Conservation (phyloP, 2,797 vertebrate species). For the Remorina albescens region DNA sequence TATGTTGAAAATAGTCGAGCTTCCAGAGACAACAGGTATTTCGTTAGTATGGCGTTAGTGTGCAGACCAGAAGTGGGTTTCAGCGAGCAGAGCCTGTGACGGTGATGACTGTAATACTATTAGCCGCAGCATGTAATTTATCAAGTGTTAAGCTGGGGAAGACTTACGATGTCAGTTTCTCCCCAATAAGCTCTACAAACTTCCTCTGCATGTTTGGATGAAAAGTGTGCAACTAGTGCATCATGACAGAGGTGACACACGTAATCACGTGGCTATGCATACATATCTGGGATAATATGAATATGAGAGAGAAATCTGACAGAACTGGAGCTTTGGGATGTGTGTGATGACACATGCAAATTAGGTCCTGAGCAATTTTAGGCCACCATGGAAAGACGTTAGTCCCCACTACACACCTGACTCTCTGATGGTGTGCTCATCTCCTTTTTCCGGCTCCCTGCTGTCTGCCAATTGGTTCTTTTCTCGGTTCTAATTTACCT, state of each 20-base stretch:
- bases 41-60: constrained; percentile 36
- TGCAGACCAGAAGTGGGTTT: constrained; percentile 43
- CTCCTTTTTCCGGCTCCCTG: not conserved
- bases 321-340: constrained; percentile 51
- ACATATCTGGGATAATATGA: constrained; percentile 32
- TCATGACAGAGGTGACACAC: constrained; percentile 45
- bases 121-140: constrained; percentile 72
- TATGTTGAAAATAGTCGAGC: constrained; percentile 6
- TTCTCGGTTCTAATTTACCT: not conserved
- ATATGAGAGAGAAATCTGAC: constrained; percentile 41
- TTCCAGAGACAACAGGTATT: constrained; percentile 10
- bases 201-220: constrained; percentile 48
- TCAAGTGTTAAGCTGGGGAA: constrained; percentile 67
- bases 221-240: constrained; percentile 50
- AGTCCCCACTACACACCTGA: constrained; percentile 17
- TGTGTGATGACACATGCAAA: constrained; percentile 51
- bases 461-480: not conserved
- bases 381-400: constrained; percentile 27
- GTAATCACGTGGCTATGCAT: constrained; percentile 14
- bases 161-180: constrained; percentile 66
- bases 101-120: constrained; percentile 69
- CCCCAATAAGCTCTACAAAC: constrained; percentile 64
- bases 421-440: constrained; percentile 23
- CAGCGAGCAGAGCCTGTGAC: constrained; percentile 27
- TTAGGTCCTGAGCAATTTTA: constrained; percentile 36